Conservation (phyloP, 2,797 vertebrate species). For the Paedocypris micromegethes region DNA sequence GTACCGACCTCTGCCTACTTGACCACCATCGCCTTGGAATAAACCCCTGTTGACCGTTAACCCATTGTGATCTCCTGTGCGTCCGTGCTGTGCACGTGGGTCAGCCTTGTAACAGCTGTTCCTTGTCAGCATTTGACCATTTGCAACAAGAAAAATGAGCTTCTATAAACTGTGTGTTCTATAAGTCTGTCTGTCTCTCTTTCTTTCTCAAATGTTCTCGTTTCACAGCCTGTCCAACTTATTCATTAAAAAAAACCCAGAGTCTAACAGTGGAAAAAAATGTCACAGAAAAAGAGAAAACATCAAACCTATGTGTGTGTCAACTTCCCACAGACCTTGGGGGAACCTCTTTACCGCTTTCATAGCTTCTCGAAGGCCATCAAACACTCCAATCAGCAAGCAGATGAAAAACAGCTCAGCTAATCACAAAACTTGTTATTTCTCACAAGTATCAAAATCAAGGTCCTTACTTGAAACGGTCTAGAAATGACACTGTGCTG, state of each 20-base stretch:
- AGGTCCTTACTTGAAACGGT: conserved; percentile 31
- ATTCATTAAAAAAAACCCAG: conserved; percentile 30
- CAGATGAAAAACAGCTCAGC: conserved; percentile 38
- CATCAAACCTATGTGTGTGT: conserved; percentile 47
- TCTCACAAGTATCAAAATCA: conserved; percentile 39
- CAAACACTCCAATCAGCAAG: conserved; percentile 54
- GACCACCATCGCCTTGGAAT: no score
- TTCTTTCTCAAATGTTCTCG: conserved; percentile 31
- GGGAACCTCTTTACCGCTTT: conserved; percentile 41
- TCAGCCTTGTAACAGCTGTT: no score
- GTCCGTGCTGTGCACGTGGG: no score
- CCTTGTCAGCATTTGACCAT: conserved; percentile 5
- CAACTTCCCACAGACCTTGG: conserved; percentile 45
- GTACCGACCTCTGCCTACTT: no score
- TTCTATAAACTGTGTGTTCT: conserved; percentile 14
- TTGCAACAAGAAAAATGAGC: conserved; percentile 31
- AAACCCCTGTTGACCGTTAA: no score
- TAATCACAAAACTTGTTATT: conserved; percentile 51
- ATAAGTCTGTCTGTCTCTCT: neutral
- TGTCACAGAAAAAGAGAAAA: conserved; percentile 20
- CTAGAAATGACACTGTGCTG: conserved; percentile 30
- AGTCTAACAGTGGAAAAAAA: conserved; percentile 32
- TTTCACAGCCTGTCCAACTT: conserved; percentile 50
- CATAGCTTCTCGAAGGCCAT: conserved; percentile 43
- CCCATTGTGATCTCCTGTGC: no score